phyloP scores from a whole-genome alignment of 2,113 vertebrate genomes.

The Martes martes region DNA sequence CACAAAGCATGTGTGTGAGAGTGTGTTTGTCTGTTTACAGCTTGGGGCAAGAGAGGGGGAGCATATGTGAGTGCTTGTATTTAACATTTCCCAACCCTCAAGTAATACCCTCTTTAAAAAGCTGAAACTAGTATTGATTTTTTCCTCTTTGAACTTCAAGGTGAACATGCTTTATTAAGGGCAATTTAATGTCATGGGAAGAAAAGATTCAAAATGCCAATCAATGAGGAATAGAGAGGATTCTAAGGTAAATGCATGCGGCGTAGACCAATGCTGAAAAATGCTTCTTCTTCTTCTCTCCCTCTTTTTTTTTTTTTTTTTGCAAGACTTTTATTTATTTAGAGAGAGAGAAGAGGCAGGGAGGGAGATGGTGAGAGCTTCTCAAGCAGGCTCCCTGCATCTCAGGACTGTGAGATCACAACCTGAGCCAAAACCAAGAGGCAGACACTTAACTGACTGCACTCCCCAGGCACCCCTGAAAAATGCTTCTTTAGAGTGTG shows the following conservation, averaged over 20 bases:
- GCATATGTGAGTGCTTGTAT: not conserved
- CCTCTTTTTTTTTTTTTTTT: too few species aligned
- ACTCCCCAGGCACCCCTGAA: not conserved
- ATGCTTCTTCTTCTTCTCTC: too few species aligned
- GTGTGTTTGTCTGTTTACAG: not conserved
- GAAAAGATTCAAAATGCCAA: not conserved
- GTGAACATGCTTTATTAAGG: not conserved
- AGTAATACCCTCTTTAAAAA: not conserved
- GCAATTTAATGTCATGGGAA: not conserved
- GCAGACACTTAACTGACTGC: not conserved
- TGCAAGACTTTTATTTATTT: not conserved
- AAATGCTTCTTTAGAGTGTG: not conserved
- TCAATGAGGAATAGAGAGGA: not conserved
- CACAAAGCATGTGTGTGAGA: not conserved
- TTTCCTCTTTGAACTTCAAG: not conserved
- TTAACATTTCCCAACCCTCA: not conserved
- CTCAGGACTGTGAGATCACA: not conserved
- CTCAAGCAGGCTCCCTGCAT: not conserved
- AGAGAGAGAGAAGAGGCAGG: not conserved
- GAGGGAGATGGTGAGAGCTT: not conserved
- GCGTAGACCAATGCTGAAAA: not conserved
- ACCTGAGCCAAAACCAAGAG: not conserved
- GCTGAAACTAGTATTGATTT: not conserved
- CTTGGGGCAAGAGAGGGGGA: fast-evolving
- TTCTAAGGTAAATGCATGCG: not conserved